Evolutionary conservation across 2,113 vertebrate genomes (phyloP).

Genomic region (Cyanistes caeruleus): DNA sequence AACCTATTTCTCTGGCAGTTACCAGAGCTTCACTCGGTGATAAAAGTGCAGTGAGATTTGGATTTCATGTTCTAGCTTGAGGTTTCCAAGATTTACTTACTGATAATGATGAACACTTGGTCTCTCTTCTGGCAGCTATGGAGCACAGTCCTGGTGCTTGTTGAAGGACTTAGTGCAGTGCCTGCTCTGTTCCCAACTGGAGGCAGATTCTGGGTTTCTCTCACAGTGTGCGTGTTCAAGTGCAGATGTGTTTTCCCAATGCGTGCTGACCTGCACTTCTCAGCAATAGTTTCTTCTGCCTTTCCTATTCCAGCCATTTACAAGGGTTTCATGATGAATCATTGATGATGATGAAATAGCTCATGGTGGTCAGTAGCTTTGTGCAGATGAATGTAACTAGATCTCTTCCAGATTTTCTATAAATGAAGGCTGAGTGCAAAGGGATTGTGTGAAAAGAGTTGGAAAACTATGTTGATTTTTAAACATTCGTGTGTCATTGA

Average conservation of each 20-base stretch:
- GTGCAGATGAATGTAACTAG: neutral
- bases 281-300: neutral
- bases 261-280: neutral
- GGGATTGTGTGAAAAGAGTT: neutral
- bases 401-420: neutral
- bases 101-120: neutral
- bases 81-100: neutral
- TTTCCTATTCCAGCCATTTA: neutral
- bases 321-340: neutral
- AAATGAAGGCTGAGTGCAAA: neutral
- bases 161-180: neutral
- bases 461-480: neutral
- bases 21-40: neutral
- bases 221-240: neutral
- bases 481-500: neutral
- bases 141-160: neutral
- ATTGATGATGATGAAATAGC: neutral
- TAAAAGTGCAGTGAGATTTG: neutral
- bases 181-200: neutral
- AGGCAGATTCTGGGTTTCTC: neutral
- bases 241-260: neutral
- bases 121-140: neutral
- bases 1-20: neutral
- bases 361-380: neutral
- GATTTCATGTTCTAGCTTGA: neutral